Evolutionary conservation across 2,888 invertebrate species (phyloP), one percentile per base, ranked within the genome.

Genomic region (Caradrina clavipalpis): DNA sequence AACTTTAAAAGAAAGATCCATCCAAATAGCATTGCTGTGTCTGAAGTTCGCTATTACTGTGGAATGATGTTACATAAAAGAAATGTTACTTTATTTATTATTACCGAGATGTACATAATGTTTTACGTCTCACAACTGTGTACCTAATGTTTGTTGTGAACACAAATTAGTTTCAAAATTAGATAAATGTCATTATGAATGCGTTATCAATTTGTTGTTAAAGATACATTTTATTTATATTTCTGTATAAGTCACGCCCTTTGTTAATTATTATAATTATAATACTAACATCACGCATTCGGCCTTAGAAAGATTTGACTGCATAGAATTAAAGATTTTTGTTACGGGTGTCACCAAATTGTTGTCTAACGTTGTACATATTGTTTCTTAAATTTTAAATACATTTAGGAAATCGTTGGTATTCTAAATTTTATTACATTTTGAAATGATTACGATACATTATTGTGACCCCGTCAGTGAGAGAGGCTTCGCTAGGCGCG

Each of bases 241-340:
- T 67, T 50, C 42, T 69, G n/a, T 62, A 51, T 70, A 73, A 56
- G 63, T 68, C 54, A 54, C 54, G 10, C 73, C 50, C 35, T 76
- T 56, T 60, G 80, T 71, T 71, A 39, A 50, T 64, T 80, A 69
- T 58, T 55, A 64, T 70, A 35, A 50, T 69, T 70, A 57, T 63
- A 42, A 53, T 64, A 73, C 64, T 68, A 72, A 77, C 75, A 72
- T 72, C 83, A 80, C 85, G 83, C 81, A 86, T 87, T 87, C 87
- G 89, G 90, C 88, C 88, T 91, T 90, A 88, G 87, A 89, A 91
- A 94, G 95, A 95, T 95, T 95, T 95, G 95, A 95, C 95, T 95
- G 95, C 95, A 95, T 95, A 92, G 94, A 95, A 94, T 93, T 90
- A 85, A 86, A 73, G 64, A 80, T 78, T 83, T 87, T 83, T 80